Conservation (phyloP, 2,888 invertebrate genomes). For the Argyresthia goedartella region DNA sequence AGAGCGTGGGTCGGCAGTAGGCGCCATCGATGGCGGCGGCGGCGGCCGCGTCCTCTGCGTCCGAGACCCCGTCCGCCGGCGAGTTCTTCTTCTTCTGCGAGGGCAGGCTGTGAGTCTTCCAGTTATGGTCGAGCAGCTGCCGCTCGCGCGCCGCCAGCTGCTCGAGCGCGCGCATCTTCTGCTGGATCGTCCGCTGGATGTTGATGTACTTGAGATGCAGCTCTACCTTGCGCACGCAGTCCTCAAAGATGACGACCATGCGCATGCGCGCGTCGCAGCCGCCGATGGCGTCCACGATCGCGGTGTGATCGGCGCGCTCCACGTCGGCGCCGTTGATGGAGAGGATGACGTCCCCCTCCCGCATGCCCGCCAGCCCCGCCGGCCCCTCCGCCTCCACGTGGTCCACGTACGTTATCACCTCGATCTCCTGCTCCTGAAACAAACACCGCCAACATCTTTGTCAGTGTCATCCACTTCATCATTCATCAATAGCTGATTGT, state of each 20-base stretch:
- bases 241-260: slow-evolving; percentile 97
- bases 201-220: slow-evolving; percentile 94
- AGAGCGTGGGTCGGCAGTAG: slow-evolving; percentile 83
- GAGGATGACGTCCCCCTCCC: slow-evolving; percentile 95
- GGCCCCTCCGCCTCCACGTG: slow-evolving; percentile 95
- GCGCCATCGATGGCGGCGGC: slow-evolving; percentile 66
- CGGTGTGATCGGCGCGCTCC: slow-evolving; percentile 94
- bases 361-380: slow-evolving; percentile 93
- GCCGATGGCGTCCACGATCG: slow-evolving; percentile 92
- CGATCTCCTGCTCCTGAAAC: slow-evolving; percentile 85
- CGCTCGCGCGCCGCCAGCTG: slow-evolving; percentile 84
- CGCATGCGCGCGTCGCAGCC: slow-evolving; percentile 91
- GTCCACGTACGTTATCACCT: slow-evolving; percentile 97
- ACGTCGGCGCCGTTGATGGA: slow-evolving; percentile 97
- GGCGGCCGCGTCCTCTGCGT: slow-evolving; percentile 53
- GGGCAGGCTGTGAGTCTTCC: slow-evolving; percentile 91
- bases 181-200: slow-evolving; percentile 85
- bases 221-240: slow-evolving; percentile 94
- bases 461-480: not conserved
- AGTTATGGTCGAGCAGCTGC: slow-evolving; percentile 86
- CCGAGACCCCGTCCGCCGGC: slow-evolving; percentile 52
- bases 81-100: slow-evolving; percentile 85
- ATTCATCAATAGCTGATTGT: too few species aligned
- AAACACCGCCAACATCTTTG: too few species aligned
- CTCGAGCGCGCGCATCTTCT: slow-evolving; percentile 88